Evolutionary conservation across 2,797 vertebrate species (phyloP).

Genomic region (Phoxinus dragarum): DNA sequence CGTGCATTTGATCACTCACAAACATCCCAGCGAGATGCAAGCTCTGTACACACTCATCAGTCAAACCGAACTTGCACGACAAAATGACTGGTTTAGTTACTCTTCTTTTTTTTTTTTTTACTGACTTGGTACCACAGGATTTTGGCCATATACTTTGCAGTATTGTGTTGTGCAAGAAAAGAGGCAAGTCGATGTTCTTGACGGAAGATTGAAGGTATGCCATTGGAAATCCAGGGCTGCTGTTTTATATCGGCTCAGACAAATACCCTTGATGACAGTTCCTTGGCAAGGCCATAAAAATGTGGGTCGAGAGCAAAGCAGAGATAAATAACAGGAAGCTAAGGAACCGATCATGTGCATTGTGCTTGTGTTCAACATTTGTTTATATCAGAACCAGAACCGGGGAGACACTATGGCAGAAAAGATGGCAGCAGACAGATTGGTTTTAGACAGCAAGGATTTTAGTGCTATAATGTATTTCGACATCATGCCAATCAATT

Average conservation of each 20-base stretch:
- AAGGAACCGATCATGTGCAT: conserved; percentile 19
- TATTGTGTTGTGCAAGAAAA: background rate
- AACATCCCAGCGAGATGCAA: background rate
- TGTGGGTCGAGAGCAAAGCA: background rate
- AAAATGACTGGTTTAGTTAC: background rate
- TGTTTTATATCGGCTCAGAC: conserved; percentile 35
- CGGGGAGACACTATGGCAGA: background rate
- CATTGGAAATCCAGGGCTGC: conserved; percentile 33
- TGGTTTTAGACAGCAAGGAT: conserved; percentile 7
- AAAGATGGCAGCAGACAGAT: conserved; percentile 38
- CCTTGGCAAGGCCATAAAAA: conserved; percentile 42
- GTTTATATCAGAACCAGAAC: conserved; percentile 25
- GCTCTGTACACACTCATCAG: background rate
- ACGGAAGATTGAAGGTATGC: conserved; percentile 8
- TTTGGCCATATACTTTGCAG: conserved; percentile 1
- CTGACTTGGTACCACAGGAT: background rate
- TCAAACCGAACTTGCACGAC: background rate
- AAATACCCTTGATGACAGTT: conserved; percentile 44
- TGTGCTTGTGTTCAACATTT: conserved; percentile 31
- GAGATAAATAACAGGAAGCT: conserved; percentile 34
- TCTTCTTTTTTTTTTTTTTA: background rate
- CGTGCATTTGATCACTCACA: background rate
- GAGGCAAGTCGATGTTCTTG: background rate
- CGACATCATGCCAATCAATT: conserved; percentile 51
- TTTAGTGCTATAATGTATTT: conserved; percentile 32